Conservation (phyloP, 2,113 vertebrate genomes). For the Scortum barcoo region DNA sequence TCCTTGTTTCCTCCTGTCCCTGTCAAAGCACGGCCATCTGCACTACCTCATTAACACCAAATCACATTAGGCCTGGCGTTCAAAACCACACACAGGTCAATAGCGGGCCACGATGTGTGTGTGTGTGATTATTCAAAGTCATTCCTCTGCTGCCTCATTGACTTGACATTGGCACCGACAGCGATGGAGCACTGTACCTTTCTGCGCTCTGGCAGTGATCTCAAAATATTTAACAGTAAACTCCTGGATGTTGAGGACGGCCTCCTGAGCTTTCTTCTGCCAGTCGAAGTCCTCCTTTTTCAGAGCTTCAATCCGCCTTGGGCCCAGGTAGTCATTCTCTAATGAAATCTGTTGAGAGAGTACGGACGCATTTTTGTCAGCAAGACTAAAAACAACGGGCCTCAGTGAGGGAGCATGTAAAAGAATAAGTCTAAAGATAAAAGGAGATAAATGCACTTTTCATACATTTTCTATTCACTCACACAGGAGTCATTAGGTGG, state of each 20-base stretch:
- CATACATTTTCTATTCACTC: too few relatives aligned
- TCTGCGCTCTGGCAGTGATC: constrained; percentile 96
- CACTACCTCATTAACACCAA: constrained; percentile 65
- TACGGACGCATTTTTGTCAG: constrained; percentile 12
- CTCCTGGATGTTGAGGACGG: constrained; percentile 96
- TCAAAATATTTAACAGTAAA: constrained; percentile 99
- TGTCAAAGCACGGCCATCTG: constrained; percentile 61
- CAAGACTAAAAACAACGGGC: background rate
- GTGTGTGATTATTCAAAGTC: constrained; percentile 36
- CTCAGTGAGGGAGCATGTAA: background rate
- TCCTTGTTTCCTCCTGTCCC: constrained; percentile 68
- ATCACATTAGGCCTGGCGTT: constrained; percentile 58
- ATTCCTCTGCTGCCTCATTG: constrained; percentile 43
- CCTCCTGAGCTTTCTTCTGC: constrained; percentile 96
- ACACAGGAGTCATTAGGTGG: background rate
- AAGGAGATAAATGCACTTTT: background rate
- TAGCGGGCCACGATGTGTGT: constrained; percentile 42
- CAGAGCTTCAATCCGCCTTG: constrained; percentile 93
- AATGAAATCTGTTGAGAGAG: constrained; percentile 90
- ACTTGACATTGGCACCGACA: constrained; percentile 34
- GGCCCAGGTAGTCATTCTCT: constrained; percentile 97
- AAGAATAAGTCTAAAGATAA: background rate
- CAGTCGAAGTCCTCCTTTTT: constrained; percentile 95
- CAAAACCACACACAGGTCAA: constrained; percentile 67
- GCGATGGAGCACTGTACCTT: constrained; percentile 87